Conservation (phyloP, 64 coral and sea anemone species). For the Pocillopora damicornis region DNA sequence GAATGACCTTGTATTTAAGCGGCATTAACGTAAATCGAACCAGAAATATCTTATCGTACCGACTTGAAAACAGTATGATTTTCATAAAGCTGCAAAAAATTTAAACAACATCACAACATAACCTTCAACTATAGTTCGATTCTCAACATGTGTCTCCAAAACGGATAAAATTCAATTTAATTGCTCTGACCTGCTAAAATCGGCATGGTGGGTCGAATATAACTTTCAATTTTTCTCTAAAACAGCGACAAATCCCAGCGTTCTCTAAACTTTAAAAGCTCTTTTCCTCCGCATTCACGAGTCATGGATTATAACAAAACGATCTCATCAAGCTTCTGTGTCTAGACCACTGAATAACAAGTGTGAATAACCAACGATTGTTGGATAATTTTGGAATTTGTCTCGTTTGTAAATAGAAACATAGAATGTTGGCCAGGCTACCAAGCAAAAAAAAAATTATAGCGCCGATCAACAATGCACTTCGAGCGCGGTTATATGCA, state of each 20-base stretch:
- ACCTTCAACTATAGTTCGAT: not conserved
- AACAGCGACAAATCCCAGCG: not conserved
- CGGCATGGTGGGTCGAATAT: slow-evolving; percentile 13
- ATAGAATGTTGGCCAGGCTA: slow-evolving; percentile 2
- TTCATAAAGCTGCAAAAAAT: not conserved
- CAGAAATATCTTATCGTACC: not conserved
- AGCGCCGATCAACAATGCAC: not conserved
- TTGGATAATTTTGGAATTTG: not conserved
- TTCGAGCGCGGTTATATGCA: not conserved
- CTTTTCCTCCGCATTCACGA: not conserved
- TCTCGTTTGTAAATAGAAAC: slow-evolving; percentile 13
- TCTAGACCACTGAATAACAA: not conserved
- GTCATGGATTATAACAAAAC: not conserved
- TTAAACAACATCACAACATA: not conserved
- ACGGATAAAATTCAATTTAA: not conserved
- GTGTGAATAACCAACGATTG: not conserved
- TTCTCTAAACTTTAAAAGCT: not conserved
- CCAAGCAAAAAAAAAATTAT: not conserved
- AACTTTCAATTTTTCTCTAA: not conserved
- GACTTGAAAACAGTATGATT: not conserved
- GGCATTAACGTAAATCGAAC: too few relatives aligned
- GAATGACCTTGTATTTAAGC: too few relatives aligned
- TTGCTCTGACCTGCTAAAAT: slow-evolving; percentile 25
- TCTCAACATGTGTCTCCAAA: not conserved
- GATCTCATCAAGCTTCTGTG: not conserved